Base-by-base conservation (phyloP, 35 echinoderm and acorn worm species). In the Acanthaster planci region DNA sequence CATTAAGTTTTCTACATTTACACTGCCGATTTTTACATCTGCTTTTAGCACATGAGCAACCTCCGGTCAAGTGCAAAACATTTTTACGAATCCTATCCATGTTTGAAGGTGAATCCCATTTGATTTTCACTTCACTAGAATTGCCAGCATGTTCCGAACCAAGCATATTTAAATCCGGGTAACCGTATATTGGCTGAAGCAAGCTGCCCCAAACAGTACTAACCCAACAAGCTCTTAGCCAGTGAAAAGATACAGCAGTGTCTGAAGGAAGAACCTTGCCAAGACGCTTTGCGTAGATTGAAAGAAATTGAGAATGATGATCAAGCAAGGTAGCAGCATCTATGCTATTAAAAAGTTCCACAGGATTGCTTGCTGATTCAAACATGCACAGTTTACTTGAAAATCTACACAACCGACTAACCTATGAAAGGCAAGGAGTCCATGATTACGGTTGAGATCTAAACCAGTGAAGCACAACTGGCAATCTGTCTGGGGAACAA, bases 381-480 rank as follows among this genome's bases (percentile, higher is more conserved):
- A 37, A 77, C 58, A 68, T 31, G 39, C 42, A 44, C 87, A 59
- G 23, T 89, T 82, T 17, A 38, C 22, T 50, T 82, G 59, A 56
- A 89, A 89, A 83, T 89, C 82, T 29, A 89, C 79, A 84, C 79
- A 84, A 55, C 80, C 58, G 44, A 89, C 82, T 4, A 89, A 80
- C 8, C 80, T 60, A 55, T 89, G 83, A 80, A 89, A 89, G 55
- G 87, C 56, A 39, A 89, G 51, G 1, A 83, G 38, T 1, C 68
- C 80, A 27, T 76, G 51, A 2, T 80, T 40, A 37, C 5, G 9
- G 4, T 53, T 23, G 23, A 31, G 47, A 14, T 89, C 22, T 52
- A 77, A 40, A 83, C 19, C 60, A 6, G 79, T 89, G 35, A 31
- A 42, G 10, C 36, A 34, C 8, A 89, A 55, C 30, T 42, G 68